Evolutionary conservation across 2,888 invertebrate species (phyloP), one percentile per base, ranked within the genome.

Genomic region (Stenchaetothrips biformis): DNA sequence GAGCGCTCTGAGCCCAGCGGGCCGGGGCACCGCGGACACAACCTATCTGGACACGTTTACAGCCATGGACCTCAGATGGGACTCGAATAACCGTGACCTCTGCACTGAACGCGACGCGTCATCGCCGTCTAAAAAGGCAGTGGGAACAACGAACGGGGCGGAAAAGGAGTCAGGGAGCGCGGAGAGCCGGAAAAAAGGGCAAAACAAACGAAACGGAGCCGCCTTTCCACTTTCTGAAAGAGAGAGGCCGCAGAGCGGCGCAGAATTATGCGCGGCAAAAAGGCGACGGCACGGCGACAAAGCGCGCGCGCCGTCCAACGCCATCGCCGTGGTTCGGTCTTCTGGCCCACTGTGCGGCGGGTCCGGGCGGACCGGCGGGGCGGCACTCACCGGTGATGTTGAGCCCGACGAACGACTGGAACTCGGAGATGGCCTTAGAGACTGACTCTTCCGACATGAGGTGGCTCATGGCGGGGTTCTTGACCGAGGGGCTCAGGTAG

Each of bases 321-420:
- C 13, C 37, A 37, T 37, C 13, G 18, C 53, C 16, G 16, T 53
- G 53, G 16, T 11, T 0, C n/a, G n/a, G n/a, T n/a, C n/a, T n/a
- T n/a, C n/a, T n/a, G n/a, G 53, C 13, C n/a, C n/a, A n/a, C n/a
- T n/a, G 11, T 18, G 53, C 18, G 4, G 53, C 16, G 18, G 53
- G 53, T 53, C 9, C 9, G 53, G n/a, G n/a, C n/a, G n/a, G n/a
- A 18, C 16, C 4, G 53, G 13, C 16, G 13, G n/a, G n/a, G n/a
- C n/a, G n/a, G n/a, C 79, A 83, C 85, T 86, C 88, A 95, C 95
- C 97, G 87, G 97, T 97, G 82, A 93, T 89, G 85, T 95, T 94
- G 62, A 97, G 87, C 48, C 96, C 96, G 77, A 96, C 96, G 86
- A 97, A 96, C 84, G 92, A 92, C 87, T 97, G 97, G 87, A 97